Evolutionary conservation across 2,888 invertebrate species (phyloP), one percentile per base, ranked within the genome.

Genomic region (Conistra vaccinii): DNA sequence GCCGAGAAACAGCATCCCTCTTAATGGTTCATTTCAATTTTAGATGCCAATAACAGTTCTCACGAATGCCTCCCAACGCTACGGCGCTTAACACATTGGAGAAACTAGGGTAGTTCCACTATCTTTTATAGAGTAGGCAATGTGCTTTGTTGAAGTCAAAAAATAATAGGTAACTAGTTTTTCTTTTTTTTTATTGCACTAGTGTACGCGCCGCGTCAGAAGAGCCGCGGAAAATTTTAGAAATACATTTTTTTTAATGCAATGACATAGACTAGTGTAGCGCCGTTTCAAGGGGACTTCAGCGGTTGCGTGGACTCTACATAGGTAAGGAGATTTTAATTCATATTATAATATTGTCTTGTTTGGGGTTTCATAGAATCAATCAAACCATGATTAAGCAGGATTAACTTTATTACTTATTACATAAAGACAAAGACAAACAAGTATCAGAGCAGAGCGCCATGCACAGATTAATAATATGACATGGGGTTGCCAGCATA

Each of bases 11-110:
- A 80, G 75, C 79, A 84, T 79, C 78, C 82, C 65, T 81, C 77
- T 80, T 86, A 89, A 89, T 89, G 87, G 89, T 84, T 89, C 86
- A 89, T 89, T 89, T 87, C 86, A 88, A 88, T 89, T 89, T 89
- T 85, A 84, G 84, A 87, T 86, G 86, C 84, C 86, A 82, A 85
- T 86, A 84, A 89, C 89, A 89, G 85, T 88, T 85, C 84, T 88
- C 83, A 76, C 75, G 83, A 86, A 83, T 83, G 83, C 72, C 80
- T 78, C 75, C 76, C 74, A 63, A 68, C 74, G 69, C 83, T 74
- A 60, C 70, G 62, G 68, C 66, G 75, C 72, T 82, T 66, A 84
- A 80, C 77, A 69, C 55, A 78, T 71, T 61, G 48, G 76, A 76
- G 65, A 69, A 76, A 58, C 72, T 55, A 39, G 55, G 62, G 35